These are phyloP conservation scores for Wiebesia pumilae DNA, from an alignment of 1,140 invertebrate genomes.

Conservation along the genomic window DNA sequence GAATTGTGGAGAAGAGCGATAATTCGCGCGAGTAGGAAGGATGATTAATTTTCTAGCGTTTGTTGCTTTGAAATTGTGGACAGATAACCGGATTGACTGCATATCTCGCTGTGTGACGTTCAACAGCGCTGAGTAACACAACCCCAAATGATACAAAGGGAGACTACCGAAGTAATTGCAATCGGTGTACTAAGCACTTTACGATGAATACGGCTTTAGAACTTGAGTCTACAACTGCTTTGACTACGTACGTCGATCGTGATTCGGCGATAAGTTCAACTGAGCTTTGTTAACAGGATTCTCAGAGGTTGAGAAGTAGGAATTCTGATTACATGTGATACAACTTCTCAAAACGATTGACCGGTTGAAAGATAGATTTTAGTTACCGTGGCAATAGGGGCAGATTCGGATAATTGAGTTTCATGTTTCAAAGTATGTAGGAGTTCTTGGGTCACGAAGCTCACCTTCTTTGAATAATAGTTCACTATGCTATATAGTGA, in stretches of 20 bases:
- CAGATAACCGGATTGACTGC: not conserved
- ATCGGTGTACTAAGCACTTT: not conserved
- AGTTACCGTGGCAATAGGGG: not conserved
- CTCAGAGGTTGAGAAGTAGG: not conserved
- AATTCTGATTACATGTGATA: not conserved
- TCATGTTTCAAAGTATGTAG: not conserved
- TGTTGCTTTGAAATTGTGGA: not conserved
- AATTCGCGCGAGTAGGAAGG: not conserved
- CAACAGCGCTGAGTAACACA: not conserved
- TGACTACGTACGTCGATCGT: not conserved
- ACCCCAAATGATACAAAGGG: not conserved
- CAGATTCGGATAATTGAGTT: not conserved
- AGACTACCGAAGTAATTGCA: not conserved
- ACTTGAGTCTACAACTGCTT: not conserved
- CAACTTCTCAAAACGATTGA: not conserved
- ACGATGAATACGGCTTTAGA: not conserved
- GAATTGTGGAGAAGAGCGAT: not conserved
- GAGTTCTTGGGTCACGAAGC: not conserved
- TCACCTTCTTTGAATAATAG: not conserved
- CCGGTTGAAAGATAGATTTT: not conserved
- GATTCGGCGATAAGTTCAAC: not conserved
- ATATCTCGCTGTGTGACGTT: not conserved
- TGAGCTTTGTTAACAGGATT: not conserved
- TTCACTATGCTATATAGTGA: not conserved
- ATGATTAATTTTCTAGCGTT: slow-evolving; percentile 3